phyloP scores from a whole-genome alignment of 2,888 invertebrate genomes.

The Hirtodrosophila cameraria region DNA sequence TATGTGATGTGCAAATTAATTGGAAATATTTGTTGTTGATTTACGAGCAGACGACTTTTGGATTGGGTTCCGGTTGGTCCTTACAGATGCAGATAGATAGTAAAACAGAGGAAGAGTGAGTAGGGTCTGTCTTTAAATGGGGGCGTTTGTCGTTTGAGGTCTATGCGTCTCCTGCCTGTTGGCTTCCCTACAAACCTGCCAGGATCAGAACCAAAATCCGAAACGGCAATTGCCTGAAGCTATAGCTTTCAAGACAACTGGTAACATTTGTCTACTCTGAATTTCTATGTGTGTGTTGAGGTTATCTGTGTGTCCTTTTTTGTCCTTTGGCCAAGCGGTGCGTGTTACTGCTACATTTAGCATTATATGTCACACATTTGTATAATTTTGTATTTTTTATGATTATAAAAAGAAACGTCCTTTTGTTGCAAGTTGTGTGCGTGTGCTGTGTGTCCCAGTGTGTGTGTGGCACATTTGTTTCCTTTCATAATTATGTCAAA shows the following conservation, averaged over 20 bases:
- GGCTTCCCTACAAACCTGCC: conserved; percentile 18
- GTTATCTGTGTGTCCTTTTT: conserved; percentile 54
- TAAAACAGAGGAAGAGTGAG: background rate
- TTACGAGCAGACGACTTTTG: conserved; percentile 50
- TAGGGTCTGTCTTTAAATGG: conserved; percentile 58
- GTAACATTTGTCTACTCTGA: background rate
- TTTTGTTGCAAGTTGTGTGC: conserved; percentile 63
- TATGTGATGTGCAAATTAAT: conserved; percentile 70
- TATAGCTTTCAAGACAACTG: conserved; percentile 36
- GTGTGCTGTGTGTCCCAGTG: conserved; percentile 50
- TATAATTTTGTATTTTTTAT: conserved; percentile 53
- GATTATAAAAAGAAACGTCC: conserved; percentile 73
- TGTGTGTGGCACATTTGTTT: conserved; percentile 70
- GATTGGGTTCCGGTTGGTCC: conserved; percentile 53
- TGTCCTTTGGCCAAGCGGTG: conserved; percentile 52
- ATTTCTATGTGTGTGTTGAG: conserved; percentile 8
- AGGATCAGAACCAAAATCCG: conserved; percentile 14
- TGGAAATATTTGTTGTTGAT: conserved; percentile 68
- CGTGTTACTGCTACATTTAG: conserved; percentile 49
- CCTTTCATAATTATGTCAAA: conserved; percentile 80
- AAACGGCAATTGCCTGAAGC: conserved; percentile 28
- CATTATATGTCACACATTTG: conserved; percentile 66
- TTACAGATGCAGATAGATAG: background rate
- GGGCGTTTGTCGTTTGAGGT: conserved; percentile 68
- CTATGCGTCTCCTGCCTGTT: conserved; percentile 47